Conservation (phyloP, 2,113 vertebrate genomes). For the Holacanthus passer region DNA sequence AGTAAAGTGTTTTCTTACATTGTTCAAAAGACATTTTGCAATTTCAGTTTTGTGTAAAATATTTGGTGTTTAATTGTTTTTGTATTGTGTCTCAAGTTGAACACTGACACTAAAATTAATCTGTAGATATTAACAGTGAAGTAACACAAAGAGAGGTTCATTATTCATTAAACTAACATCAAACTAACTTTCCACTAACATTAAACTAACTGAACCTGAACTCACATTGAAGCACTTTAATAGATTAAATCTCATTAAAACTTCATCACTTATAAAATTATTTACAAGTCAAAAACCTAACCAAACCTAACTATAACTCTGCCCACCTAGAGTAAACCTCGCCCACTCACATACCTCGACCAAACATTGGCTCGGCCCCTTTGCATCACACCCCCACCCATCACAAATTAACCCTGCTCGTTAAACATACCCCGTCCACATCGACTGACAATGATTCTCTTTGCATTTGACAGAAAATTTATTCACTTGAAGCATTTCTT, state of each 20-base stretch:
- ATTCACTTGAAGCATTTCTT: background rate
- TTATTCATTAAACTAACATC: background rate
- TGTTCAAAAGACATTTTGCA: conserved; percentile 3
- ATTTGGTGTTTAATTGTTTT: conserved; percentile 26
- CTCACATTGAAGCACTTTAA: background rate
- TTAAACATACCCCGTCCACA: too few relatives aligned
- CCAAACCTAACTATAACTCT: background rate
- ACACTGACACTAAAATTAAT: background rate
- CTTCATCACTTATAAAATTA: too few relatives aligned
- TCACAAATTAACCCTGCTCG: too few relatives aligned
- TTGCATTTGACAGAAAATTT: background rate
- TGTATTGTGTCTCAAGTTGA: background rate
- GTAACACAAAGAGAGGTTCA: background rate
- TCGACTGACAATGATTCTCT: background rate
- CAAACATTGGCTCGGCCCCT: background rate
- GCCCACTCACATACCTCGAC: background rate
- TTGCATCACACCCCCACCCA: too few relatives aligned
- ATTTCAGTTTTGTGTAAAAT: conserved; percentile 8
- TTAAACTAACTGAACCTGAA: background rate
- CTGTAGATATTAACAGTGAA: background rate
- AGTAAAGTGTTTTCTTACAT: background rate
- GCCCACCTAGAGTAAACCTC: background rate
- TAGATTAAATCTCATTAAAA: background rate
- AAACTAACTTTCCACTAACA: conserved; percentile 7
- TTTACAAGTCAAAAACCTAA: background rate